Evolutionary conservation across 2,113 vertebrate genomes (phyloP).

Genomic region (Danio rerio): DNA sequence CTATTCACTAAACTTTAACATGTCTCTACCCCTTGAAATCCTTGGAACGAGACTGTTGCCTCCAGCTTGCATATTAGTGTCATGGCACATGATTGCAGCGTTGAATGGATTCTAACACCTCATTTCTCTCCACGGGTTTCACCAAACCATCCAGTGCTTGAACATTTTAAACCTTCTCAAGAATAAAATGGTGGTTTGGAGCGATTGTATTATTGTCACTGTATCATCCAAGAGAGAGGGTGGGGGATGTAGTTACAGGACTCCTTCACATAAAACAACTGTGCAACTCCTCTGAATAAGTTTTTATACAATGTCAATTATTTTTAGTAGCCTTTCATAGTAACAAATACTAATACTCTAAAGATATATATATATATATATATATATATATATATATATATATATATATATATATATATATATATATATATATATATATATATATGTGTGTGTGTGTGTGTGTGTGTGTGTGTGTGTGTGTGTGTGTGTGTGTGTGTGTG

Average conservation of each 20-base stretch:
- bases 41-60: constrained; percentile 25
- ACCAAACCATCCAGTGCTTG: constrained; percentile 5
- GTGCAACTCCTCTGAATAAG: background rate
- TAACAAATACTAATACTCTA: background rate
- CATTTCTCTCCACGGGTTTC: constrained; percentile 33
- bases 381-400: too few species aligned
- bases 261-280: constrained; percentile 13
- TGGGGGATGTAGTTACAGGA: background rate
- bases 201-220: background rate
- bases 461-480: too few species aligned
- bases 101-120: constrained; percentile 39
- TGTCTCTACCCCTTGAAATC: constrained; percentile 27
- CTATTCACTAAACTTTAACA: constrained; percentile 27
- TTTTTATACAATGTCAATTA: background rate
- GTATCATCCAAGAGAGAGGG: background rate
- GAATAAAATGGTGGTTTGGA: constrained; percentile 17
- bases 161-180: constrained; percentile 5
- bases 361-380: too few species aligned
- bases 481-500: too few species aligned
- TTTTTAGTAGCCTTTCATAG: background rate
- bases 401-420: too few species aligned
- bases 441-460: too few species aligned
- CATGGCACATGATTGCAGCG: constrained; percentile 28
- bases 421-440: too few species aligned
- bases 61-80: constrained; percentile 41